These are phyloP conservation scores for Sebastes oblongus DNA, from an alignment of 2,797 vertebrate species.

Conservation along the genomic window DNA sequence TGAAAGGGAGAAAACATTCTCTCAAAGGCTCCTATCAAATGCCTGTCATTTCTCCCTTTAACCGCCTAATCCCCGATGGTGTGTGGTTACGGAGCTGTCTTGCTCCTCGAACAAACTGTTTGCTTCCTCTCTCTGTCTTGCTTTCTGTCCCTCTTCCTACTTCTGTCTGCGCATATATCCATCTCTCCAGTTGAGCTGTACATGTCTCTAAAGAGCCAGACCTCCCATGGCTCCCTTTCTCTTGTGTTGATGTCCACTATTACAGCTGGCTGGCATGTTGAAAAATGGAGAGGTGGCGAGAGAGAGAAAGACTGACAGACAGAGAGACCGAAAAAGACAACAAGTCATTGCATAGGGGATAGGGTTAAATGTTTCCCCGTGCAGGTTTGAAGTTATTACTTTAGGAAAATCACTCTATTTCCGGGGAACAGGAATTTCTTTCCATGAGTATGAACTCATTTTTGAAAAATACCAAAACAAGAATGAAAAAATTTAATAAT, in stretches of 20 bases:
- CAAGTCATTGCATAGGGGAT: not conserved
- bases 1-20: constrained; percentile 48
- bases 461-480: not conserved
- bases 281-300: not conserved
- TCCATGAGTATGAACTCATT: not conserved
- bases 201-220: constrained; percentile 12
- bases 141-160: not conserved
- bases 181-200: constrained; percentile 17
- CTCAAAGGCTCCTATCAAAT: constrained; percentile 61
- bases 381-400: not conserved
- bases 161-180: constrained; percentile 9
- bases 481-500: not conserved
- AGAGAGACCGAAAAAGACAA: not conserved
- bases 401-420: not conserved
- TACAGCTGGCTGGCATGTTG: constrained; percentile 1
- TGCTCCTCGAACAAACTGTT: constrained; percentile 44
- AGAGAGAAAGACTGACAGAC: not conserved
- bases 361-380: not conserved
- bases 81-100: constrained; percentile 36
- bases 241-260: constrained; percentile 15
- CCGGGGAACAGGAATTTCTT: not conserved
- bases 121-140: constrained; percentile 14
- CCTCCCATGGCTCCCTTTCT: constrained; percentile 1
- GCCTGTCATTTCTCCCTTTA: constrained; percentile 57
- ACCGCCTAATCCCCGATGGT: constrained; percentile 60